These are phyloP conservation scores for Neocrepidodera transversa DNA, from an alignment of 2,888 invertebrate species.

Conservation along the genomic window DNA sequence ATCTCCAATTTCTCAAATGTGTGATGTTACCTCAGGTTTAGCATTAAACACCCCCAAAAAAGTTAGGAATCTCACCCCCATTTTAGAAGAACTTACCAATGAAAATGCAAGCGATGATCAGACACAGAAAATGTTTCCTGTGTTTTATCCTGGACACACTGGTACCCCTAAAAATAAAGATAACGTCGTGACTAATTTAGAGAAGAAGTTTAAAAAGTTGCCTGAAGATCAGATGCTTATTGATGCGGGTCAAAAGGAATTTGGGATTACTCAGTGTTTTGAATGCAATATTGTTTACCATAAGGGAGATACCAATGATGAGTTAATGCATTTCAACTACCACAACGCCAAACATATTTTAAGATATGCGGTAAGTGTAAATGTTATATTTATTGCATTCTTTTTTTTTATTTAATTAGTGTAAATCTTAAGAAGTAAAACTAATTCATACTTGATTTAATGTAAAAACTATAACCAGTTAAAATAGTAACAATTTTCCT, in stretches of 20 bases:
- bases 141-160: conserved; percentile 54
- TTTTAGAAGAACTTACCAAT: conserved; percentile 43
- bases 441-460: not conserved
- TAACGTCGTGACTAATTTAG: conserved; percentile 12
- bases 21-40: conserved; percentile 62
- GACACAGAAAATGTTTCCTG: conserved; percentile 59
- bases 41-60: conserved; percentile 62
- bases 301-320: conserved; percentile 80
- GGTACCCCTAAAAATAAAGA: conserved; percentile 34
- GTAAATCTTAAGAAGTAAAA: not conserved
- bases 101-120: conserved; percentile 15
- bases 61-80: conserved; percentile 49
- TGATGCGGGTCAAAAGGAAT: conserved; percentile 84
- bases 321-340: conserved; percentile 75
- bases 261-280: conserved; percentile 76
- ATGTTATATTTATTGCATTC: not conserved
- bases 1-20: conserved; percentile 64
- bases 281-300: conserved; percentile 79
- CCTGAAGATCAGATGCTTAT: conserved; percentile 72
- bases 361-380: conserved; percentile 71
- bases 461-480: not conserved
- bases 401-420: too few species aligned
- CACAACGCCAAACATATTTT: conserved; percentile 73
- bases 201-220: conserved; percentile 35
- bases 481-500: not conserved